phyloP scores from a whole-genome alignment of 1,140 invertebrate species.

The Sinonovacula constricta region DNA sequence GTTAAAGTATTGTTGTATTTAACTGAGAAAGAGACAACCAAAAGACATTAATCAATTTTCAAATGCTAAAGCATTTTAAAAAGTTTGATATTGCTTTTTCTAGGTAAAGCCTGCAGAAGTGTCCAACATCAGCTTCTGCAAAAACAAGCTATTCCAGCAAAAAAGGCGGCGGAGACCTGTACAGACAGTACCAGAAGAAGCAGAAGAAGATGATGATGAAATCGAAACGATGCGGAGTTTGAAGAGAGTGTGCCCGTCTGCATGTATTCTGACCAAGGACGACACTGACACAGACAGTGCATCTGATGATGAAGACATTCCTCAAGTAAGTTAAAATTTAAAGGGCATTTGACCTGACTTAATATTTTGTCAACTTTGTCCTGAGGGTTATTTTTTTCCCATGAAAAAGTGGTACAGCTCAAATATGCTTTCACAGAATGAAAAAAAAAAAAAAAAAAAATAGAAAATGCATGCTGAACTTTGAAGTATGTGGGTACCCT shows the following conservation, averaged over 20 bases:
- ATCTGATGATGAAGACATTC: constrained; percentile 25
- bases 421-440: not conserved
- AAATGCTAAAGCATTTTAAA: too few species aligned
- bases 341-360: not conserved
- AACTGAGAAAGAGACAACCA: too few species aligned
- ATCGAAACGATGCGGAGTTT: not conserved
- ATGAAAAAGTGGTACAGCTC: not conserved
- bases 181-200: not conserved
- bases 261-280: constrained; percentile 19
- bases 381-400: not conserved
- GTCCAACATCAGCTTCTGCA: not conserved
- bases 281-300: constrained; percentile 7
- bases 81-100: not conserved
- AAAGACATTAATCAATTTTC: too few species aligned
- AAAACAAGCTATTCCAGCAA: not conserved
- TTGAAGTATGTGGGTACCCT: too few species aligned
- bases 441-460: not conserved
- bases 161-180: not conserved
- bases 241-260: constrained; percentile 8
- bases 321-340: constrained; percentile 1
- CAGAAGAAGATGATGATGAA: not conserved
- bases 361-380: not conserved
- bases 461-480: not conserved
- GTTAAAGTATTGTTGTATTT: too few species aligned
- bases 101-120: not conserved